A percentile compares a stretch with the other conserved stretches of the same genome.
Evolutionary conservation across 53 echinoderm and acorn worm genomes (phyloP).

Genomic region (Arbacia lixula): DNA sequence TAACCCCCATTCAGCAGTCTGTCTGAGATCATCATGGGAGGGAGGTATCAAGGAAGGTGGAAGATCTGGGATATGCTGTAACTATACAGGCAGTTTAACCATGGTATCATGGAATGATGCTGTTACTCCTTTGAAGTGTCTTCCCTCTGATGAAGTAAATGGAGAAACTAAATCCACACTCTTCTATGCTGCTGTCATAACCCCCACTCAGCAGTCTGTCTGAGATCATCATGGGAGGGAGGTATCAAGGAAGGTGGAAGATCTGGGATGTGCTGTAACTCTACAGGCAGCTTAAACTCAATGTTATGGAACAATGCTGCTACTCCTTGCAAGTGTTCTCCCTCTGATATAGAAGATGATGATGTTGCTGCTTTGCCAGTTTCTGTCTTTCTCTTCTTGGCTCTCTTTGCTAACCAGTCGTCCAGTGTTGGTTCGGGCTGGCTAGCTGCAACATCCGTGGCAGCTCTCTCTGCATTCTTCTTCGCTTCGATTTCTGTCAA

Average conservation of each 20-base stretch:
- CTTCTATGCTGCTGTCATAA: constrained; percentile 57
- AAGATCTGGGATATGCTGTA: not conserved
- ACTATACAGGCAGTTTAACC: not conserved
- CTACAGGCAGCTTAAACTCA: constrained; percentile 66
- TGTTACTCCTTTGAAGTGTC: too few relatives aligned
- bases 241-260: constrained; percentile 92
- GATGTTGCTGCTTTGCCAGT: not conserved
- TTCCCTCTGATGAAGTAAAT: too few relatives aligned
- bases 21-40: not conserved
- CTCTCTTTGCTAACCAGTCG: constrained; percentile 81
- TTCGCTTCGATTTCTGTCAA: constrained; percentile 67
- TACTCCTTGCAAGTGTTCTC: constrained; percentile 32
- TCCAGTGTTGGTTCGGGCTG: constrained; percentile 72
- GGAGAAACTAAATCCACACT: too few relatives aligned
- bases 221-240: constrained; percentile 63
- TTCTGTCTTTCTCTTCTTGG: constrained; percentile 39
- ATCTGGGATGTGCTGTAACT: constrained; percentile 67
- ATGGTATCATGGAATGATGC: not conserved
- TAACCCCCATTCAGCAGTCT: not conserved
- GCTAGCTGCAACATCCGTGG: not conserved
- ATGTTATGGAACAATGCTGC: constrained; percentile 12
- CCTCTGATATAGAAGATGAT: constrained; percentile 41
- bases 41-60: constrained; percentile 1
- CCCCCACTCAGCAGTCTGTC: constrained; percentile 57
- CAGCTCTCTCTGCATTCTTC: constrained; percentile 43